Base-by-base conservation (phyloP, 1,140 invertebrate species). In the Heterodera carotae region DNA sequence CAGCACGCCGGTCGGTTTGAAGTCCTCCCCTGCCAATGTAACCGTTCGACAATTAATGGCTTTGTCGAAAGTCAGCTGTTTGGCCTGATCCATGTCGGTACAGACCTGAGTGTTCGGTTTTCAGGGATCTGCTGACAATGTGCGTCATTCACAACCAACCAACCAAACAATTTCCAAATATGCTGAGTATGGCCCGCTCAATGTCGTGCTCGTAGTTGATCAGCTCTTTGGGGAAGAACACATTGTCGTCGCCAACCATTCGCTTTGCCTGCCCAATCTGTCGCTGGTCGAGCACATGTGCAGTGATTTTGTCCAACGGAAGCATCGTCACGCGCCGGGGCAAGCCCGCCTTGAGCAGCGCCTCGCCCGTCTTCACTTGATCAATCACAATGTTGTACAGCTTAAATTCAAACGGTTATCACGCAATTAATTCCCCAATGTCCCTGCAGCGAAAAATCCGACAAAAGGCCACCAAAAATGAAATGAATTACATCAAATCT, bases 1-100 rank as follows among this genome's bases (percentile, higher is more conserved):
- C 10, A 98, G 89, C 8, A 92, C 93, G 82, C 96, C 97, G 76
- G 91, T 89, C 2, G 96, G 95, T 90, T 96, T 94, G 78, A 93
- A 92, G 5, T 93, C 91, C 89, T 98, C 96, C 0, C 97, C 97
- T 81, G 95, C 93, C 0, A 96, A 88, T 1, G 96, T 97, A 8
- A 98, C 93, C 83, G 92, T 92, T 80, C 92, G 92, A 39, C 91
- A 92, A 86, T 91, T 90, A 66, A 97, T 92, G 18, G 89, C 88
- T 6, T 89, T 89, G 89, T 96, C 91, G 89, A 93, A 97, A 15
- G 94, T 89, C 25, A 94, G 91, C 85, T 85, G 86, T 79, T 92
- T 92, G 3, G 96, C 96, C 72, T 90, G 89, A 69, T 93, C 91
- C 88, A 95, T 91, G 87, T 94, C 91, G 48, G 90, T 91, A 88